These are phyloP conservation scores for Buphagus erythrorhynchus DNA, from an alignment of 2,797 vertebrate species.

Conservation along the genomic window DNA sequence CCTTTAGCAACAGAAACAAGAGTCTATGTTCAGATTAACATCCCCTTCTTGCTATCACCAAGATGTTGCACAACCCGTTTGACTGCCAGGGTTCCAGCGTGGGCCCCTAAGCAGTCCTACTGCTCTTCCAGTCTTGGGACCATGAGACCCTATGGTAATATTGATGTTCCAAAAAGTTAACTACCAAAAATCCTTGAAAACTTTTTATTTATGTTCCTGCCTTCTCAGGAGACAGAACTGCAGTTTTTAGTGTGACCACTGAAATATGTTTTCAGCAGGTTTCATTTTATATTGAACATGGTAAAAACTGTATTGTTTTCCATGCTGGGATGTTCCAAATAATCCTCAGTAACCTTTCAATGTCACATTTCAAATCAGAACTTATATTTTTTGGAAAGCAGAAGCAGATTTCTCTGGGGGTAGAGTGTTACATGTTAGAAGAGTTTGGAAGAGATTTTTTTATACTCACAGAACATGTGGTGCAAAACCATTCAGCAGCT, in stretches of 20 bases:
- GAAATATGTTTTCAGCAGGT: neutral
- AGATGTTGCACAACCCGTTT: fast-evolving
- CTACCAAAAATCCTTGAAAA: neutral
- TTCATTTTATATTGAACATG: neutral
- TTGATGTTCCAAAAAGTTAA: neutral
- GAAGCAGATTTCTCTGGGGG: conserved; percentile 5
- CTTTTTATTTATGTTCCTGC: neutral
- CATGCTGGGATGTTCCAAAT: neutral
- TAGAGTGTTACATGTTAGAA: neutral
- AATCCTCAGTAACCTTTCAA: neutral
- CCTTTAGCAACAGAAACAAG: neutral
- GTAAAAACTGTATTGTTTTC: neutral
- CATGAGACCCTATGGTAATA: neutral
- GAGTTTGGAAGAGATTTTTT: conserved; percentile 2
- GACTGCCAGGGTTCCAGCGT: neutral
- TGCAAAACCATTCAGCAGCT: neutral
- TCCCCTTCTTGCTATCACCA: neutral
- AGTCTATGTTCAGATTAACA: neutral
- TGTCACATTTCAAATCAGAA: neutral
- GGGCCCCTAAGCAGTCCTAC: neutral
- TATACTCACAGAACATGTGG: neutral
- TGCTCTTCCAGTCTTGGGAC: neutral
- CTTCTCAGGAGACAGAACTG: neutral
- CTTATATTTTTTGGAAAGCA: neutral
- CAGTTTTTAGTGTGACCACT: neutral